Evolutionary conservation across 2,113 vertebrate species (phyloP).

Genomic region (Ornithorhynchus anatinus): DNA sequence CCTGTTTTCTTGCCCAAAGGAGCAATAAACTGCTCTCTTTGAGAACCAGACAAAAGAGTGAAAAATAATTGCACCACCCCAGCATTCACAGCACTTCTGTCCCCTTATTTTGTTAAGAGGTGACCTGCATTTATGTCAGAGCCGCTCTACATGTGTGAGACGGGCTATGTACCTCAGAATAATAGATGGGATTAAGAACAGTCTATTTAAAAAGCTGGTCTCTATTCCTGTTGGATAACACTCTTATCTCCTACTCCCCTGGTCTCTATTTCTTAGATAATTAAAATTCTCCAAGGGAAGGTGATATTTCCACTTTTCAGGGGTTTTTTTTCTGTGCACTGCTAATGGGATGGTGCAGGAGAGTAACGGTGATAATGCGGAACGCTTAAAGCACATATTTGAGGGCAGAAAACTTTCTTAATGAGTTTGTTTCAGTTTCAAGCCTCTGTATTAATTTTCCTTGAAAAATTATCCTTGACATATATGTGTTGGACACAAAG

Average conservation of each 20-base stretch:
- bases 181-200: not conserved
- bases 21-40: too few species aligned
- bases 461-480: not conserved
- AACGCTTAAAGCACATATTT: slow-evolving; percentile 1
- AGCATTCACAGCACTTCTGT: not conserved
- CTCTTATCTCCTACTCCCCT: not conserved
- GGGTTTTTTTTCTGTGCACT: not conserved
- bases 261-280: not conserved
- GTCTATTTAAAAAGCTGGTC: not conserved
- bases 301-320: not conserved
- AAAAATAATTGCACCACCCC: not conserved
- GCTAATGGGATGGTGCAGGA: not conserved
- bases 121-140: not conserved
- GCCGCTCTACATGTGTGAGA: not conserved
- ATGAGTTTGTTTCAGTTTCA: not conserved
- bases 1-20: not conserved
- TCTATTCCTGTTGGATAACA: not conserved
- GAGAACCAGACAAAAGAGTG: not conserved
- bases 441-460: not conserved
- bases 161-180: not conserved
- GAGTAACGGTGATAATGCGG: not conserved
- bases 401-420: not conserved
- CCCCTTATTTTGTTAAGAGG: not conserved
- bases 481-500: too few species aligned
- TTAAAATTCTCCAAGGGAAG: not conserved